phyloP scores from a whole-genome alignment of 2,797 vertebrate genomes.

The Phalloptychus januarius region DNA sequence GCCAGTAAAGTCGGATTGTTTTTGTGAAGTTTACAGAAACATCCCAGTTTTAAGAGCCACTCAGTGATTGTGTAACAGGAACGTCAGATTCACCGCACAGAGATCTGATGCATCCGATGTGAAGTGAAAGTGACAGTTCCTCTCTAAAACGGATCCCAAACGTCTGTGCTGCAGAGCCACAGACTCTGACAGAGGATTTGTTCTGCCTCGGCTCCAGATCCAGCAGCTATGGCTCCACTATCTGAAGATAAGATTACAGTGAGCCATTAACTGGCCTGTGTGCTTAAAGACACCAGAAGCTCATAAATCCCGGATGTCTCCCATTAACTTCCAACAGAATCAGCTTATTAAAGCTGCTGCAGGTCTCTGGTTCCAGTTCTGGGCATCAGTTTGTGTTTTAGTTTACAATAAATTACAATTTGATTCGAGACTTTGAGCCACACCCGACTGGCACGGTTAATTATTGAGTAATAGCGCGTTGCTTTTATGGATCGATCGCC shows the following conservation, averaged over 20 bases:
- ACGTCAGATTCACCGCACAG: not conserved
- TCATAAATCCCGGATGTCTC: not conserved
- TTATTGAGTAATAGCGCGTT: slow-evolving; percentile 41
- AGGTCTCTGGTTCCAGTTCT: not conserved
- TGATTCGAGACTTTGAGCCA: not conserved
- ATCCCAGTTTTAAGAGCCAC: not conserved
- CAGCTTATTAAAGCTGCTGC: not conserved
- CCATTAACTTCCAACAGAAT: not conserved
- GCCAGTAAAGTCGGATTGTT: not conserved
- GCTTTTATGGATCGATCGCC: slow-evolving; percentile 25
- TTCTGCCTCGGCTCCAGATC: not conserved
- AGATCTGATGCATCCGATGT: not conserved
- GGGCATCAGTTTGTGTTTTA: not conserved
- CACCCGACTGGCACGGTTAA: slow-evolving; percentile 35
- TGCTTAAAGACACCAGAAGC: not conserved
- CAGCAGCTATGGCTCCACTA: slow-evolving; percentile 17
- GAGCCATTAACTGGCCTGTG: slow-evolving; percentile 18
- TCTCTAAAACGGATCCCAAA: slow-evolving; percentile 6
- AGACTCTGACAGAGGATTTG: not conserved
- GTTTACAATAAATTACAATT: not conserved
- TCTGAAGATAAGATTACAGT: slow-evolving; percentile 33
- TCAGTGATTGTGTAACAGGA: not conserved
- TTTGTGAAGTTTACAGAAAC: not conserved
- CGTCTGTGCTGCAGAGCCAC: not conserved
- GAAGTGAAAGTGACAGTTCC: slow-evolving; percentile 3